Base-by-base conservation (phyloP, 2,113 vertebrate species). In the Mustelus asterias region DNA sequence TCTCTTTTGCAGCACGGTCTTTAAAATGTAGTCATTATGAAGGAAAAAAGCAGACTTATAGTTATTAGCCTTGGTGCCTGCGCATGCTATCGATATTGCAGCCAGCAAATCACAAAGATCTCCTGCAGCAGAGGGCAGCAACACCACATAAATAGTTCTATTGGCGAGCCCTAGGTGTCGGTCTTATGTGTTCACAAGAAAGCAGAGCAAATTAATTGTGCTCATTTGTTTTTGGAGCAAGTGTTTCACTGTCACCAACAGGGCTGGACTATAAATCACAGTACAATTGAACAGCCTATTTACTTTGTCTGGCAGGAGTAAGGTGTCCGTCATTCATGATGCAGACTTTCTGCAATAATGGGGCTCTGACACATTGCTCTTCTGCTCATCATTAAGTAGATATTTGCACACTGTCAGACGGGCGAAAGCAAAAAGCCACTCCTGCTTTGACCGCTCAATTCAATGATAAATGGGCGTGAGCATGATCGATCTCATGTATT, bases 71-170 rank as follows among this genome's bases (percentile, higher is more conserved):
- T 44, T 37, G 37, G 69, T 54, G 20, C 44, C 26, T 18, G 93
- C 48, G 37, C 22, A 70, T 65, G 54, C 26, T 37, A 93, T 37
- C 63, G 67, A 11, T 95, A 44, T 95, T 95, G 37, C 20, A 54
- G 18, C n/a, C 26, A 29, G 67, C 69, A 72, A 44, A 33, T 29
- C 70, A 41, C 69, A 72, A 76, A 72, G 67, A 95, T 13, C 20
- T 95, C 33, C 67, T 72, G 37, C 94, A 72, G 94, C 48, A 72
- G 94, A 72, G 94, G 94, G 94, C 94, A 95, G 94, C 69, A 95
- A 69, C 48, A 14, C 11, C 69, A 54, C 69, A 95, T 72, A 72
- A 95, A 48, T 76, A 24, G 92, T 67, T 94, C 9, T 13, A 54
- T 54, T 54, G 2, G 54, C 1, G 41, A 54, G 4, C 26, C 37